phyloP scores from a whole-genome alignment of 2,888 invertebrate genomes.

The Quadroppia sp. region DNA sequence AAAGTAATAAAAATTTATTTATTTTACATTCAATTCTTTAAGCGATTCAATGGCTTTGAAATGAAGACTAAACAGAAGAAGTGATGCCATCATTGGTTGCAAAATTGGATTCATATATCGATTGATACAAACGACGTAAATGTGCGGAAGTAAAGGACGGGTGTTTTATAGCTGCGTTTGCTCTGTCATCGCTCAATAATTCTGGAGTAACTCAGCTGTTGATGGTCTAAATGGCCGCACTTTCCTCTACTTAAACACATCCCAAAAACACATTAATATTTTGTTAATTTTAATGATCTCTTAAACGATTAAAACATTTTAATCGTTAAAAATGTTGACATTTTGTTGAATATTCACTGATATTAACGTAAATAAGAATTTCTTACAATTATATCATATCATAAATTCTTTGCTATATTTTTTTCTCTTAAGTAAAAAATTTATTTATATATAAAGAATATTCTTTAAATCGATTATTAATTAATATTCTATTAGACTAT shows the following conservation, averaged over 20 bases:
- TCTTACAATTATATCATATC: neutral
- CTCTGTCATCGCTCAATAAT: neutral
- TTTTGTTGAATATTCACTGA: neutral
- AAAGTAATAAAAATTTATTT: too few species aligned
- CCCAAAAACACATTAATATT: neutral
- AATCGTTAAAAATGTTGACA: neutral
- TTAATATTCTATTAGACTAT: neutral
- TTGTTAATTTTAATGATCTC: conserved; percentile 5
- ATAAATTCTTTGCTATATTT: neutral
- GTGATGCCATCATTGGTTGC: conserved; percentile 1
- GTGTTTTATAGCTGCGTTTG: neutral
- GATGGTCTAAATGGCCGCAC: conserved; percentile 33
- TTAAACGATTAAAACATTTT: neutral
- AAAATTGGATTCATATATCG: neutral
- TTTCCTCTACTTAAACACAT: conserved; percentile 1
- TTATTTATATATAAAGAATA: neutral
- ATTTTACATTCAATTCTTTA: too few species aligned
- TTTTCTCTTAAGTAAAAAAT: neutral
- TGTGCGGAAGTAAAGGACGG: conserved; percentile 19
- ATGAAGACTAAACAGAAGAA: neutral
- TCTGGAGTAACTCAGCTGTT: conserved; percentile 25
- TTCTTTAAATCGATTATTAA: neutral
- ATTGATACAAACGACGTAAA: conserved; percentile 26
- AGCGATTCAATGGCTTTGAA: too few species aligned
- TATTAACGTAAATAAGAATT: neutral